Percentiles rank a stretch among this genome's conserved stretches.
phyloP scores from a whole-genome alignment of 2,113 vertebrate species.

The Heterotilapia buettikoferi region DNA sequence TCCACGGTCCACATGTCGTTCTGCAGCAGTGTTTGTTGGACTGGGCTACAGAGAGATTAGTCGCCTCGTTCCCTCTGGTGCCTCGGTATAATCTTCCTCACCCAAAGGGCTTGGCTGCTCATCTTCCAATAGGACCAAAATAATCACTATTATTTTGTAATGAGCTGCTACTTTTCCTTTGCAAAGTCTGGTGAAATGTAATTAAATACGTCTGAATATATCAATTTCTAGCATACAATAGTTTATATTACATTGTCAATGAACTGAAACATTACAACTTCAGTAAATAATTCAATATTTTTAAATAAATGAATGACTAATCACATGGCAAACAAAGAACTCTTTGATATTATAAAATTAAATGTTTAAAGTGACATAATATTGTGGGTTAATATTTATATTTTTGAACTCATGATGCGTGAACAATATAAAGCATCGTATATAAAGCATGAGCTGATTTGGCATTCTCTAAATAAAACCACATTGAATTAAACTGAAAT shows the following conservation, averaged over 20 bases:
- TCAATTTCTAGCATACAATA: rapidly evolving
- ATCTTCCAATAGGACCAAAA: neutral
- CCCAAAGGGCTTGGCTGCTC: slow-evolving; percentile 1
- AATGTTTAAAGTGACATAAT: neutral
- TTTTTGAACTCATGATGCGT: neutral
- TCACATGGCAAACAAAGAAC: neutral
- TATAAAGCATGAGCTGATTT: neutral
- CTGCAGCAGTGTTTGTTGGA: slow-evolving; percentile 34
- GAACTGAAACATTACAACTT: neutral
- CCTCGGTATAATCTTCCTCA: slow-evolving; percentile 4
- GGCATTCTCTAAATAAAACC: neutral
- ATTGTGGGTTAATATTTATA: rapidly evolving
- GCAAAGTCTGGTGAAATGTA: neutral
- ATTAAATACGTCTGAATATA: neutral
- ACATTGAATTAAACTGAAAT: rapidly evolving
- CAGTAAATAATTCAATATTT: neutral
- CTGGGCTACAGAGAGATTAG: slow-evolving; percentile 50
- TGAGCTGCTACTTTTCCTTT: neutral
- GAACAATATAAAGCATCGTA: neutral
- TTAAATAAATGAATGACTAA: rapidly evolving
- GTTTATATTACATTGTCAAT: neutral
- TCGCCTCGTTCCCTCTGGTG: slow-evolving; percentile 33
- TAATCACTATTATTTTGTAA: neutral
- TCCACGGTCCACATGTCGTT: slow-evolving; percentile 23
- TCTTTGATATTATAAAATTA: neutral